Base-by-base conservation (phyloP, 2,797 vertebrate species). In the Myotis myotis region DNA sequence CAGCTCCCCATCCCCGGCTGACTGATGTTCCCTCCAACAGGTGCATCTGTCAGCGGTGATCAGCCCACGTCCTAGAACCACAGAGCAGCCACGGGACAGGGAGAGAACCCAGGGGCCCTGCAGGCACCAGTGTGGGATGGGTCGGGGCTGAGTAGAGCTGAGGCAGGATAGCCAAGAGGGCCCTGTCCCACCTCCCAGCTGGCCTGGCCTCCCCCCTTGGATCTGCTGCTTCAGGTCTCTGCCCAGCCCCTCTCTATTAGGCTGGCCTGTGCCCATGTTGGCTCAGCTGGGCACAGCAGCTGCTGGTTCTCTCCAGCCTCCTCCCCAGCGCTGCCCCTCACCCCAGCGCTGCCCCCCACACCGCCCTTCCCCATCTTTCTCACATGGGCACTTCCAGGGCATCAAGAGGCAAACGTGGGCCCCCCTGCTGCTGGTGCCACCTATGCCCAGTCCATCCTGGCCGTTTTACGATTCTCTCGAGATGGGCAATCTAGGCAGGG, bases 21-120 rank as follows among this genome's bases (percentile, higher is more conserved):
- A 41, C 92, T 80, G 74, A 83, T 71, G 92, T 70, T 74, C 16
- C 81, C 74, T 44, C 0, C 20, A 96, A 74, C 96, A 96, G 93
- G 94, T 96, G 85, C 75, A 36, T 78, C 90, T 92, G 93, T 95
- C 97, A 93, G 87, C 93, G 97, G 90, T 64, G 87, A 93, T 88
- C 93, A 90, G 84, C 92, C 81, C 64, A 72, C 4, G 0, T 90
- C 91, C 62, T 36, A 47, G 91, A 89, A 51, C 68, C 94, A 78
- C 87, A 47, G 82, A 76, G 85, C 84, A 84, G 85, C 57, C 81
- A 47, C 1, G 8, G 60, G 87, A 83, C 68, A 44, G 91, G 75
- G 60, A 72, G 60, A 85, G 47, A 87, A 17, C 36, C 60, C 36
- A 83, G 57, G 88, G 66, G 49, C 33, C 47, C 57, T 3, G 4